phyloP scores from a whole-genome alignment of 1,140 invertebrate species.

The Trichonephila clavata region DNA sequence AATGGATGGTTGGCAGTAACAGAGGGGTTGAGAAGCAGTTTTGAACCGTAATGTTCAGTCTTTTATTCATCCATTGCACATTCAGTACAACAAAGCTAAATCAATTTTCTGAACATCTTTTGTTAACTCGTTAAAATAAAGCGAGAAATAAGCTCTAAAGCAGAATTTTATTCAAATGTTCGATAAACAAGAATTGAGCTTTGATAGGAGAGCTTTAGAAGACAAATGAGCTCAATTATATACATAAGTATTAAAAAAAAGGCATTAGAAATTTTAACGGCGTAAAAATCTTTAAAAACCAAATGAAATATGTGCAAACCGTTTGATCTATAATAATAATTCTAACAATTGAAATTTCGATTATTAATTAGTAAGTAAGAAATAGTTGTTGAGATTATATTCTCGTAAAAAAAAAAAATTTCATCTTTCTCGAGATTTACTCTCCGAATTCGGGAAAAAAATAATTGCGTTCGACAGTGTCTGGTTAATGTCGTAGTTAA shows the following conservation, averaged over 20 bases:
- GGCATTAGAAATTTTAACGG: not conserved
- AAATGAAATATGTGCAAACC: not conserved
- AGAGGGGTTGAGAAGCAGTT: not conserved
- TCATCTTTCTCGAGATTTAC: not conserved
- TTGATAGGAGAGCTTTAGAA: constrained; percentile 29
- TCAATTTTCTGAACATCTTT: not conserved
- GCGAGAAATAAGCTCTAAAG: not conserved
- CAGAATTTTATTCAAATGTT: not conserved
- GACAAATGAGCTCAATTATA: not conserved
- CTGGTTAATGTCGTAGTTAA: not conserved
- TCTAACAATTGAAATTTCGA: not conserved
- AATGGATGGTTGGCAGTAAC: not conserved
- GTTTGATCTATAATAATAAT: not conserved
- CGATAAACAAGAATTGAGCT: constrained; percentile 7
- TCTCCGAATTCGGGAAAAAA: not conserved
- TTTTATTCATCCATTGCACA: constrained; percentile 31
- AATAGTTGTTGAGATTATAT: not conserved
- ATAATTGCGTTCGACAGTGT: not conserved
- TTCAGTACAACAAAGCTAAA: constrained; percentile 14
- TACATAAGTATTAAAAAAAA: not conserved
- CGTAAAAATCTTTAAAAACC: not conserved
- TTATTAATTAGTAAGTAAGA: not conserved
- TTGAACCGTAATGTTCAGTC: constrained; percentile 23
- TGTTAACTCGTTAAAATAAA: not conserved
- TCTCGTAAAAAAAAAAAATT: not conserved